Percentiles rank a stretch among this genome's conserved stretches.
These are phyloP conservation scores for Lordiphosa clarofinis DNA, from an alignment of 1,140 invertebrate genomes.

Conservation along the genomic window DNA sequence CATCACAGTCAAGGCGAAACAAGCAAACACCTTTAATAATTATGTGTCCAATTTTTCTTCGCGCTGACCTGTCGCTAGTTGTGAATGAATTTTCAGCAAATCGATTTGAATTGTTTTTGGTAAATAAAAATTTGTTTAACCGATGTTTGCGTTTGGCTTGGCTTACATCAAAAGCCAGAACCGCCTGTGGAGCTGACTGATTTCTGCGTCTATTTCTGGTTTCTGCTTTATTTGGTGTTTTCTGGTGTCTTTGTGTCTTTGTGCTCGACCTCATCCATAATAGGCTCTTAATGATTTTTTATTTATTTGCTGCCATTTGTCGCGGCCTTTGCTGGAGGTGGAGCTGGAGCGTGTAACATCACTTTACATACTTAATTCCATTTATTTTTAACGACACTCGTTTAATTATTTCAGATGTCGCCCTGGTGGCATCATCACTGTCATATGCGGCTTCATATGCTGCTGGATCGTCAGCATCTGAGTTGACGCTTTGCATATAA, in stretches of 20 bases:
- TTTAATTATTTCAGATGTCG: slow-evolving; percentile 59
- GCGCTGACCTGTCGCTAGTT: slow-evolving; percentile 47
- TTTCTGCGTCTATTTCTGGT: slow-evolving; percentile 33
- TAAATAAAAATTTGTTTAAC: slow-evolving; percentile 71
- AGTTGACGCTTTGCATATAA: slow-evolving; percentile 61
- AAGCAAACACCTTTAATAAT: slow-evolving; percentile 61
- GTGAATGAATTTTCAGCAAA: slow-evolving; percentile 69
- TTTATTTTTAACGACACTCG: slow-evolving; percentile 48
- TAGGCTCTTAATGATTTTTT: slow-evolving; percentile 67
- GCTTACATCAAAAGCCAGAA: slow-evolving; percentile 70
- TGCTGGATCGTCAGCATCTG: neutral
- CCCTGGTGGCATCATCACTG: slow-evolving; percentile 44
- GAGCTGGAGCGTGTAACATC: slow-evolving; percentile 63
- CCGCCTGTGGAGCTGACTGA: slow-evolving; percentile 52
- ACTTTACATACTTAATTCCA: slow-evolving; percentile 63
- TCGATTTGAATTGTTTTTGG: slow-evolving; percentile 58
- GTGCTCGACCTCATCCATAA: slow-evolving; percentile 24
- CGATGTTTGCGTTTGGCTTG: slow-evolving; percentile 49
- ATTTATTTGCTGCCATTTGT: slow-evolving; percentile 69
- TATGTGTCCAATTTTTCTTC: slow-evolving; percentile 68
- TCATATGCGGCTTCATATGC: neutral
- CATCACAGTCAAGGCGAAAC: slow-evolving; percentile 60
- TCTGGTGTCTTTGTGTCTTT: slow-evolving; percentile 12
- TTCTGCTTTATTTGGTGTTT: slow-evolving; percentile 61
- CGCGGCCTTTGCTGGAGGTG: no score